Base-by-base conservation (phyloP, 2,113 vertebrate genomes). In the Xiphorhynchus elegans region DNA sequence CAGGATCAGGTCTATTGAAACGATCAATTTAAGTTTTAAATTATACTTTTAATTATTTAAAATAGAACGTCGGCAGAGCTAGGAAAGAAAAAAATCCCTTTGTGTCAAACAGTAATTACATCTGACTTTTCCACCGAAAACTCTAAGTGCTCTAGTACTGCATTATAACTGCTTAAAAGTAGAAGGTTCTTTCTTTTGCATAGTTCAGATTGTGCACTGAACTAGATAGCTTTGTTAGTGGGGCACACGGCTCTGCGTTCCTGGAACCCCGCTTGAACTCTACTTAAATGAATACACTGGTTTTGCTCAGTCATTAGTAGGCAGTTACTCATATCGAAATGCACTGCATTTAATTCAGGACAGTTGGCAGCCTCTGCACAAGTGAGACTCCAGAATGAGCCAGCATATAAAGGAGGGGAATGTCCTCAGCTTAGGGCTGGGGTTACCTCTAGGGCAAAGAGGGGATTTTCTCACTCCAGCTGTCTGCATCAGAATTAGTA, bases 351-450 rank as follows among this genome's bases (percentile, higher is more conserved):
- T 95, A 83, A 98, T 98, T 97, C 94, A 96, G 97, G 96, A 94
- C 94, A 96, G 87, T 98, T 97, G 97, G 89, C 96, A 97, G 95
- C 93, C 90, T 95, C 96, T 97, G 84, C 77, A 97, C 77, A 83
- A 97, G 98, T 26, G 28, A 95, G 93, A 83, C 91, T 97, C 96
- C 80, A 96, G 95, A 98, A 95, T 93, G 53, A 89, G 91, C 92
- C 91, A 86, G 90, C 89, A 63, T 77, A 53, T 49, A 77, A 96
- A 94, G 89, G 79, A 87, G 33, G 40, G 47, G 67, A 83, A 94
- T 70, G 67, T 73, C 95, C 95, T 84, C 56, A 72, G 80, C 92
- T 97, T 79, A 81, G 50, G 77, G 82, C 68, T 25, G 79, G 64
- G 92, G 92, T 97, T 95, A 94, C 85, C 86, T 47, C 33, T 23